phyloP scores from a whole-genome alignment of 2,797 vertebrate genomes.

The Erethizon dorsatum region DNA sequence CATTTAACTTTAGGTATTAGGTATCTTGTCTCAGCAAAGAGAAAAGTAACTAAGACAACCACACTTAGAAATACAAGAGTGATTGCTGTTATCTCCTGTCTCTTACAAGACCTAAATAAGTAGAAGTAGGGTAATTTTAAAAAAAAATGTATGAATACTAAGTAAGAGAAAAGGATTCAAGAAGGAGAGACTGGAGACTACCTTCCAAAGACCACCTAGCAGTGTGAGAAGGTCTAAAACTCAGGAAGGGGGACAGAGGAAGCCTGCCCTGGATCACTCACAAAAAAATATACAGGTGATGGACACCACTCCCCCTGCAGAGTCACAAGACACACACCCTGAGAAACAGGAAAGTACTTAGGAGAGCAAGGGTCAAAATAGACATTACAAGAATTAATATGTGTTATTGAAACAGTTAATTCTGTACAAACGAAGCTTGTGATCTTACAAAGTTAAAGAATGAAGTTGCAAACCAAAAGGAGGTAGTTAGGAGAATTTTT shows the following conservation, averaged over 20 bases:
- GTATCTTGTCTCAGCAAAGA: not conserved
- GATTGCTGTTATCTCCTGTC: not conserved
- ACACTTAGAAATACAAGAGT: not conserved
- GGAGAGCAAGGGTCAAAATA: not conserved
- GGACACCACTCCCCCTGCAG: not conserved
- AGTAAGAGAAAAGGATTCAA: not conserved
- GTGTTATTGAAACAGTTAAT: not conserved
- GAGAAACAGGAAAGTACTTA: not conserved
- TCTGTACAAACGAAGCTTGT: not conserved
- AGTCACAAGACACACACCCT: not conserved
- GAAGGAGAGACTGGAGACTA: not conserved
- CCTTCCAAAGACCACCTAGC: not conserved
- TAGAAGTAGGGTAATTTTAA: not conserved
- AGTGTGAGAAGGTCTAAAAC: not conserved
- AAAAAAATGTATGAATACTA: not conserved
- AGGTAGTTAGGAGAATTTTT: not conserved
- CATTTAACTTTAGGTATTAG: not conserved
- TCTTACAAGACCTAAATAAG: not conserved
- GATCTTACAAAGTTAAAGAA: not conserved
- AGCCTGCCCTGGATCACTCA: not conserved
- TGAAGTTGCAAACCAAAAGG: not conserved
- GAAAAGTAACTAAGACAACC: not conserved
- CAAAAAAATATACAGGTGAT: not conserved
- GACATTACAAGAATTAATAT: not conserved
- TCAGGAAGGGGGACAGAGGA: not conserved